Evolutionary conservation across 2,888 invertebrate genomes (phyloP).

Genomic region (Diabrotica balteata): DNA sequence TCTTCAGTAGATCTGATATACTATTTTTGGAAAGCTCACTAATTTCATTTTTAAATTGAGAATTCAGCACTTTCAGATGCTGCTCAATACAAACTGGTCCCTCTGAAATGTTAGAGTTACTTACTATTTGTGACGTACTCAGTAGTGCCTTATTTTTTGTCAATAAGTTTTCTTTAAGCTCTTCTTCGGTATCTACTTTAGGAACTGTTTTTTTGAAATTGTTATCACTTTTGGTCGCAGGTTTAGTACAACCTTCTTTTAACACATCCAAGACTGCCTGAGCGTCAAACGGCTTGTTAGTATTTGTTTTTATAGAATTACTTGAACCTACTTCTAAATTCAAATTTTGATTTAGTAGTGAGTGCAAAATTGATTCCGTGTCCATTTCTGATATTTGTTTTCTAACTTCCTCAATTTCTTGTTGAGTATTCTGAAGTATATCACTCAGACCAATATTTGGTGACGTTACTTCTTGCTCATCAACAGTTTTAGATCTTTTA

Average conservation of each 20-base stretch:
- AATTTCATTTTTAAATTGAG: constrained; percentile 29
- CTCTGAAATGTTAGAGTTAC: constrained; percentile 29
- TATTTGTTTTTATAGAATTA: not conserved
- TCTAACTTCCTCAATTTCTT: constrained; percentile 19
- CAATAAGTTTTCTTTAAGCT: constrained; percentile 32
- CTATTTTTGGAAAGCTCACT: constrained; percentile 16
- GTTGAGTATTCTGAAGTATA: constrained; percentile 21
- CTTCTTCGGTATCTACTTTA: constrained; percentile 24
- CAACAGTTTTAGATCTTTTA: not conserved
- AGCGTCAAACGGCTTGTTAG: constrained; percentile 10
- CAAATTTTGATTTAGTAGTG: constrained; percentile 26
- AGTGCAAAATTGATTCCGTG: constrained; percentile 23
- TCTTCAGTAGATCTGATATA: constrained; percentile 17
- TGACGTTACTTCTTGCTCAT: not conserved
- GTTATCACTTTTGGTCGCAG: not conserved
- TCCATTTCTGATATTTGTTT: constrained; percentile 28
- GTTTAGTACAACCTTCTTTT: not conserved
- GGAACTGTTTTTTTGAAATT: constrained; percentile 50
- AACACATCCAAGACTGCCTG: constrained; percentile 20
- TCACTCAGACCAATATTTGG: constrained; percentile 18
- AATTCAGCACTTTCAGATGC: constrained; percentile 41
- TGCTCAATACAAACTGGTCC: constrained; percentile 38
- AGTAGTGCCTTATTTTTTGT: constrained; percentile 53
- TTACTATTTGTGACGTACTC: constrained; percentile 44
- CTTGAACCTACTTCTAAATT: constrained; percentile 16